Evolutionary conservation across 1,140 invertebrate species (phyloP).

Genomic region (Vanessa atalanta): DNA sequence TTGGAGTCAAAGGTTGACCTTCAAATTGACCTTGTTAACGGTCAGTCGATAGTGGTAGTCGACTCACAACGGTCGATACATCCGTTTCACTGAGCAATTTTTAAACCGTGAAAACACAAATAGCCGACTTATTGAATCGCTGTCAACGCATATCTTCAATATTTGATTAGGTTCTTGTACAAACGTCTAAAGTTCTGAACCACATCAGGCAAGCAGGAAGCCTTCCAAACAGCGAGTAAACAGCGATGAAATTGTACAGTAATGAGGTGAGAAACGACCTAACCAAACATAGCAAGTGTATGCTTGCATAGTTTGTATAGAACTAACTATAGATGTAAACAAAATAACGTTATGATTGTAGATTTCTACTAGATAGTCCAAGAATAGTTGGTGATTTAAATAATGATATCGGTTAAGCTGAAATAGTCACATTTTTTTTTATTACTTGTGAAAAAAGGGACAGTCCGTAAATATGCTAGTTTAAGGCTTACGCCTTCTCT

Average conservation of each 20-base stretch:
- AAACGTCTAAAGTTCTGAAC: neutral
- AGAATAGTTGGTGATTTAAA: neutral
- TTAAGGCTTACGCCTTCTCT: too few species aligned
- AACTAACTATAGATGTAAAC: neutral
- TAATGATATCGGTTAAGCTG: too few species aligned
- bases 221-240: neutral
- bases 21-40: neutral
- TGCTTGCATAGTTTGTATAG: neutral
- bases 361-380: neutral
- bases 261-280: neutral
- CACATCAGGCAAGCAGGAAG: neutral
- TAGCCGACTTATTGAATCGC: neutral
- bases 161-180: neutral
- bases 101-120: too few species aligned
- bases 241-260: constrained; percentile 9
- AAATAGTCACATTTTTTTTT: too few species aligned
- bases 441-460: too few species aligned
- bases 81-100: too few species aligned
- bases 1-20: neutral
- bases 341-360: neutral
- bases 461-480: too few species aligned
- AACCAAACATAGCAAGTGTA: neutral
- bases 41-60: constrained; percentile 6
- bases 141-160: neutral
- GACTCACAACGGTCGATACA: neutral